Percentiles rank a stretch among this genome's conserved stretches.
These are phyloP conservation scores for Hyposmocoma kahamanoa DNA, from an alignment of 1,140 invertebrate genomes.

Conservation along the genomic window DNA sequence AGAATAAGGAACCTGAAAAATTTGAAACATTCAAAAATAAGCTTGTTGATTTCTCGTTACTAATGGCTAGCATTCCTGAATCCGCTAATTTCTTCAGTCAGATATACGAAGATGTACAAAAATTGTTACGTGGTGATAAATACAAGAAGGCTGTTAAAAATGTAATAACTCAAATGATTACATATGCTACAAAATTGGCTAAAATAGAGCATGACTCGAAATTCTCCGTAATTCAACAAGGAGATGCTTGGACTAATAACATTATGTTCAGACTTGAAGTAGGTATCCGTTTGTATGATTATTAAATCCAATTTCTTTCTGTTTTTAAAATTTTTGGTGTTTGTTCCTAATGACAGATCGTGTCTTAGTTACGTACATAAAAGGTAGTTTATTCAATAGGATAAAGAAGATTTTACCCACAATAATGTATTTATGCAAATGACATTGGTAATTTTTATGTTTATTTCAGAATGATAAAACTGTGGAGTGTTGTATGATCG, in stretches of 20 bases:
- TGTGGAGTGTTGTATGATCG: slow-evolving; percentile 8
- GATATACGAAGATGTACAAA: no score
- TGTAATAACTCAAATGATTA: neutral
- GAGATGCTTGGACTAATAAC: slow-evolving; percentile 26
- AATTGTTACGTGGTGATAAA: no score
- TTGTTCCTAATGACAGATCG: no score
- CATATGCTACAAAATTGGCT: neutral
- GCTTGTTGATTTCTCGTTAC: slow-evolving; percentile 6
- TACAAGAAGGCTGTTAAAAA: neutral
- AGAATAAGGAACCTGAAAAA: slow-evolving; percentile 40
- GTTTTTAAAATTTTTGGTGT: no score
- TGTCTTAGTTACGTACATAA: slow-evolving; percentile 5
- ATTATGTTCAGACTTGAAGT: slow-evolving; percentile 24
- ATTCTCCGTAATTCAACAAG: slow-evolving; percentile 17
- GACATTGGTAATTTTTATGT: neutral
- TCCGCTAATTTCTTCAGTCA: no score
- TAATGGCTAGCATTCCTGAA: no score
- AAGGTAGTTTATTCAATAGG: neutral
- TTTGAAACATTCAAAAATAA: slow-evolving; percentile 22
- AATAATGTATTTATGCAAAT: no score
- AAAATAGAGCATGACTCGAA: slow-evolving; percentile 2
- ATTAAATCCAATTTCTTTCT: no score
- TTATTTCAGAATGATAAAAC: slow-evolving; percentile 2
- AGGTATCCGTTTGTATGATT: no score
- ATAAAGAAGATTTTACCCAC: no score